phyloP scores from a whole-genome alignment of 2,113 vertebrate genomes.

The Budorcas taxicolor region DNA sequence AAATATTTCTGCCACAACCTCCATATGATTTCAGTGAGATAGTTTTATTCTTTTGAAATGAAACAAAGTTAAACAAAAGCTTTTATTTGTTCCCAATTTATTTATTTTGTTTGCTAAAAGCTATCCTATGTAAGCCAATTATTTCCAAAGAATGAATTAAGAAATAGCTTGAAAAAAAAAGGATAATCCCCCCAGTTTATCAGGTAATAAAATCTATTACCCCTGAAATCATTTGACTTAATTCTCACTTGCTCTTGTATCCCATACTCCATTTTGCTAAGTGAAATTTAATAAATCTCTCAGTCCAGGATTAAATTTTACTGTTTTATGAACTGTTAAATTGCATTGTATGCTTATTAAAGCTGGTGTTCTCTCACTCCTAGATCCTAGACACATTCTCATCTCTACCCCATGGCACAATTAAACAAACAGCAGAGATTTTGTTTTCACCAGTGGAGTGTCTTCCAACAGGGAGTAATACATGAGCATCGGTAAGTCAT shows the following conservation, averaged over 20 bases:
- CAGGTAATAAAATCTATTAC: constrained; percentile 86
- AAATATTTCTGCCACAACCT: constrained; percentile 40
- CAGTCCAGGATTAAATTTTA: constrained; percentile 86
- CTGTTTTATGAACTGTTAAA: constrained; percentile 92
- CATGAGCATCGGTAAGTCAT: constrained; percentile 45
- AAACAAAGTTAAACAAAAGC: constrained; percentile 39
- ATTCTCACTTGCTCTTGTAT: constrained; percentile 80
- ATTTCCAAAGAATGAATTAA: constrained; percentile 88
- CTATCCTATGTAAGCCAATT: constrained; percentile 86
- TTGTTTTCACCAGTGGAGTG: constrained; percentile 41
- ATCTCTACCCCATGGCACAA: constrained; percentile 63
- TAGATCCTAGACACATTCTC: constrained; percentile 74
- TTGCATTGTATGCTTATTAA: constrained; percentile 83
- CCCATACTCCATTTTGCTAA: constrained; percentile 78
- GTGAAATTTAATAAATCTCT: constrained; percentile 89
- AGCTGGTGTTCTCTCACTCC: constrained; percentile 74
- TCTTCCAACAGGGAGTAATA: constrained; percentile 58
- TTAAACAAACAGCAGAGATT: constrained; percentile 66
- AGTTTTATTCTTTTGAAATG: constrained; percentile 24
- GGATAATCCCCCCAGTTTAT: constrained; percentile 78
- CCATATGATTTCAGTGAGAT: constrained; percentile 25
- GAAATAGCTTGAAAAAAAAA: constrained; percentile 83
- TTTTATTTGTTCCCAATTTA: constrained; percentile 13
- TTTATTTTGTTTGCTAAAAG: constrained; percentile 76
- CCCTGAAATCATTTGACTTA: constrained; percentile 85